Evolutionary conservation across 1,140 invertebrate species (phyloP).

Genomic region (Lasioglossum baleicum): DNA sequence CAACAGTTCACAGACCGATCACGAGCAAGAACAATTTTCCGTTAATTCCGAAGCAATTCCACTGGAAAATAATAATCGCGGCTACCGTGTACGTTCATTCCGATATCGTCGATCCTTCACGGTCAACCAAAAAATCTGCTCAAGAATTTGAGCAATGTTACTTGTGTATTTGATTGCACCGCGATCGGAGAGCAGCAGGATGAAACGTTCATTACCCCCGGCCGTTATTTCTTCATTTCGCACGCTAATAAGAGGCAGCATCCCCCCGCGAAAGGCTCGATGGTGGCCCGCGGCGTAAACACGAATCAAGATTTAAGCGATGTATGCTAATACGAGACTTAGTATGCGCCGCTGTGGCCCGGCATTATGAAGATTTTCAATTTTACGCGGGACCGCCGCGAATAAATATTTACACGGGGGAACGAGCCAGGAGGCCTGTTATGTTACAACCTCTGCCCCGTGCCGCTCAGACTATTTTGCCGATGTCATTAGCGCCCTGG

Average conservation of each 20-base stretch:
- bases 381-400: constrained; percentile 58
- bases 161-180: too few relatives aligned
- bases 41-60: too few relatives aligned
- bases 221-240: constrained; percentile 9
- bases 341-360: constrained; percentile 62
- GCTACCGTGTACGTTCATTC: too few relatives aligned
- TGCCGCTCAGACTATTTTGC: constrained; percentile 45
- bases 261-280: background rate
- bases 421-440: background rate
- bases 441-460: constrained; percentile 38
- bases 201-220: constrained; percentile 2
- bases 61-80: too few relatives aligned
- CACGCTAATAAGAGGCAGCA: constrained; percentile 5
- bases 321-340: constrained; percentile 68
- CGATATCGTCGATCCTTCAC: too few relatives aligned
- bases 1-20: too few relatives aligned
- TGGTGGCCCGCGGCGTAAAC: constrained; percentile 40
- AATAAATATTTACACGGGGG: constrained; percentile 63
- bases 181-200: background rate
- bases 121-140: too few relatives aligned
- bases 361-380: constrained; percentile 70
- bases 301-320: constrained; percentile 68
- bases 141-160: too few relatives aligned
- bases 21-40: too few relatives aligned
- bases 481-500: constrained; percentile 49